A percentile compares a stretch with the other conserved stretches of the same genome.
These are phyloP conservation scores for Leptinotarsa defecta DNA, from an alignment of 1,140 invertebrate species.

Conservation along the genomic window DNA sequence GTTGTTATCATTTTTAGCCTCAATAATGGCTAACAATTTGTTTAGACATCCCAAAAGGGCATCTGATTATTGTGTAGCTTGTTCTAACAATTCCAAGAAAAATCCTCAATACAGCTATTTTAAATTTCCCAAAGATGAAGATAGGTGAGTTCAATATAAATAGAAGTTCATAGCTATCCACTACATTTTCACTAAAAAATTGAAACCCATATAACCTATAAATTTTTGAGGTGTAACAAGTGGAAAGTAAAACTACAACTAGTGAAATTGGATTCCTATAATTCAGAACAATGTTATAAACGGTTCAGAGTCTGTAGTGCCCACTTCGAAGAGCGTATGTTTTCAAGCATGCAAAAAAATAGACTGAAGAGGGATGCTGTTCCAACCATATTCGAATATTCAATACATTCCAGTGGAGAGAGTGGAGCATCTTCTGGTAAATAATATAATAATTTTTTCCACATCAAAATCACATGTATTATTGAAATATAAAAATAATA, in stretches of 20 bases:
- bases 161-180: background rate
- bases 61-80: conserved; percentile 16
- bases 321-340: conserved; percentile 13
- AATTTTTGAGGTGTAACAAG: conserved; percentile 14
- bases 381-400: conserved; percentile 13
- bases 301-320: conserved; percentile 15
- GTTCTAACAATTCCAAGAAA: conserved; percentile 11
- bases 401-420: background rate
- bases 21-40: conserved; percentile 13
- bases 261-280: background rate
- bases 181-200: background rate
- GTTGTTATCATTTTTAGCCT: too few relatives aligned
- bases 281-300: conserved; percentile 14
- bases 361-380: conserved; percentile 14
- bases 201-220: background rate
- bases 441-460: background rate
- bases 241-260: background rate
- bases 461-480: background rate
- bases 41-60: conserved; percentile 5
- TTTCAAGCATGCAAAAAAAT: conserved; percentile 19
- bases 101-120: conserved; percentile 20
- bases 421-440: conserved; percentile 3
- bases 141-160: conserved; percentile 8
- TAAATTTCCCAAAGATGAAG: conserved; percentile 12
- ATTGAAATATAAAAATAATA: too few relatives aligned